Percentiles rank a stretch among this genome's conserved stretches.
Conservation (phyloP, 2,888 invertebrate species). For the Thyatira batis region DNA sequence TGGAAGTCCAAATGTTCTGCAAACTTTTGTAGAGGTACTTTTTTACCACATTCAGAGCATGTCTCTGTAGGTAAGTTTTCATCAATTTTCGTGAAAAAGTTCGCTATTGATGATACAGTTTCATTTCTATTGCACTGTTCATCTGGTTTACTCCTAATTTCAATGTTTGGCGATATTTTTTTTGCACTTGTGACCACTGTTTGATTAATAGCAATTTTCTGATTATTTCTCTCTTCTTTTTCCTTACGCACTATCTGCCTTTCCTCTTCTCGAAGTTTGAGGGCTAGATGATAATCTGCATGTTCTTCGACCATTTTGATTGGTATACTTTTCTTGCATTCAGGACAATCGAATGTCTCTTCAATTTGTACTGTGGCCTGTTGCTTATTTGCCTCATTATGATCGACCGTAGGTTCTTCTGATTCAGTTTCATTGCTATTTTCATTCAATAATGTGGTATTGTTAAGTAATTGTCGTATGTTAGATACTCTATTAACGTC, state of each 20-base stretch:
- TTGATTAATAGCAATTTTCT: neutral
- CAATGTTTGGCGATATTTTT: slow-evolving; percentile 15
- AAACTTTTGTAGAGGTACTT: slow-evolving; percentile 83
- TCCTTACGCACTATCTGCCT: slow-evolving; percentile 55
- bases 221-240: slow-evolving; percentile 35
- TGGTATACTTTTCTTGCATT: slow-evolving; percentile 84
- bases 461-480: slow-evolving; percentile 60
- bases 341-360: slow-evolving; percentile 77
- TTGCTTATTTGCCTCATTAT: slow-evolving; percentile 7
- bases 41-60: slow-evolving; percentile 87
- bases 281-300: slow-evolving; percentile 88
- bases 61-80: slow-evolving; percentile 59
- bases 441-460: slow-evolving; percentile 31
- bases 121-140: slow-evolving; percentile 42
- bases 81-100: slow-evolving; percentile 75
- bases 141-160: slow-evolving; percentile 27
- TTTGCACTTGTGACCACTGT: slow-evolving; percentile 3
- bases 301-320: slow-evolving; percentile 85
- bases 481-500: slow-evolving; percentile 55
- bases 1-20: slow-evolving; percentile 93
- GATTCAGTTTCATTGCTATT: slow-evolving; percentile 19
- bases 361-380: slow-evolving; percentile 15
- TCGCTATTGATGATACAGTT: slow-evolving; percentile 51
- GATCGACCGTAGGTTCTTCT: slow-evolving; percentile 13
- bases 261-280: slow-evolving; percentile 84